phyloP scores from a whole-genome alignment of 2,113 vertebrate species.

The Muscicapa adusta region DNA sequence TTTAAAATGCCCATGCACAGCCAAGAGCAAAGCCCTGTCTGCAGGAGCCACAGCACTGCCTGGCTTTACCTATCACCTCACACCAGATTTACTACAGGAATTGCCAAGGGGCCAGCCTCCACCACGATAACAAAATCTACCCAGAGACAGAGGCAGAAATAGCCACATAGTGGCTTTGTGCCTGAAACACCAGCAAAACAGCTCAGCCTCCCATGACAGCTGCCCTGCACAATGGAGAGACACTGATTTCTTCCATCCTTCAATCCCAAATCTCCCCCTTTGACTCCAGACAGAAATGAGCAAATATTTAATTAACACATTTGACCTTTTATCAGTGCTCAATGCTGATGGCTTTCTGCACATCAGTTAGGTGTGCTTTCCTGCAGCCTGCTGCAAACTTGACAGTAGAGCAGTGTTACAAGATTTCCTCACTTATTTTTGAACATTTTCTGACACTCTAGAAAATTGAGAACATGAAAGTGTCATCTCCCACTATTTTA shows the following conservation, averaged over 20 bases:
- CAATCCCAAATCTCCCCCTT: neutral
- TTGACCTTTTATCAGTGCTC: neutral
- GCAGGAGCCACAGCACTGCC: neutral
- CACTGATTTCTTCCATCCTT: neutral
- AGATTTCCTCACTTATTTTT: neutral
- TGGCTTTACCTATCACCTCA: neutral
- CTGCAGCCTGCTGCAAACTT: neutral
- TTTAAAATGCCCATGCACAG: rapidly evolving
- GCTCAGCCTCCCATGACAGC: neutral
- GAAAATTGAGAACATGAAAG: neutral
- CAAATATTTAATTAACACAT: slow-evolving; percentile 20
- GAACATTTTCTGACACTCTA: neutral
- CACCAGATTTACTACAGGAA: neutral
- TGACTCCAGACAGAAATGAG: neutral
- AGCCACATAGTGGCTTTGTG: neutral
- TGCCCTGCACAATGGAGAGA: neutral
- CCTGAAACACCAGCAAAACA: neutral
- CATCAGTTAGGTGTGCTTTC: neutral
- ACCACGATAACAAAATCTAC: neutral
- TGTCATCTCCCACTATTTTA: neutral
- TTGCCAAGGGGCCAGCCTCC: neutral
- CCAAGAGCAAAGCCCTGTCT: neutral
- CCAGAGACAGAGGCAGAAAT: slow-evolving; percentile 40
- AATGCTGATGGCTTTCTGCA: neutral
- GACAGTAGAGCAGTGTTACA: rapidly evolving